Conservation (phyloP, 2,113 vertebrate species). For the Salminus brasiliensis region DNA sequence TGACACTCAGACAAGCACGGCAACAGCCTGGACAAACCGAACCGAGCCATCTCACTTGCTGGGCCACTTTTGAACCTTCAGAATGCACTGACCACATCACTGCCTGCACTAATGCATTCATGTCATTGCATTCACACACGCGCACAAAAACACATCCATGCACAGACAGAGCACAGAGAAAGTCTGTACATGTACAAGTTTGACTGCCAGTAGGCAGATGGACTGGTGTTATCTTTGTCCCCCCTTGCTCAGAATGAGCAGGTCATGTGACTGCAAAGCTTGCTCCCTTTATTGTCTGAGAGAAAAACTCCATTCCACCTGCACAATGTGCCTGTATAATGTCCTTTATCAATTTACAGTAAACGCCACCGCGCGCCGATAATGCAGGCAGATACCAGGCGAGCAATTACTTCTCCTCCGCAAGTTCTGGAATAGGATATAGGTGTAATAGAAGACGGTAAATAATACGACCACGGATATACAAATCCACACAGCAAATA, state of each 20-base stretch:
- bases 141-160: too few relatives aligned
- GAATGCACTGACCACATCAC: slow-evolving; percentile 10
- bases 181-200: slow-evolving; percentile 33
- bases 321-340: slow-evolving; percentile 74
- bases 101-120: not conserved
- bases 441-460: slow-evolving; percentile 65
- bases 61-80: not conserved
- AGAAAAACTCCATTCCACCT: slow-evolving; percentile 41
- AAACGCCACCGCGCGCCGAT: slow-evolving; percentile 72
- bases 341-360: slow-evolving; percentile 77
- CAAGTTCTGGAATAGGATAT: slow-evolving; percentile 65
- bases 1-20: slow-evolving; percentile 30
- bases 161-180: slow-evolving; percentile 10
- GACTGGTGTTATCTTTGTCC: slow-evolving; percentile 45
- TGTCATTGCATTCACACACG: too few relatives aligned
- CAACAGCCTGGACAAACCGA: slow-evolving; percentile 18
- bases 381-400: slow-evolving; percentile 73
- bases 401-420: slow-evolving; percentile 73
- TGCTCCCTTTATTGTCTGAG: slow-evolving; percentile 48
- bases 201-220: slow-evolving; percentile 48
- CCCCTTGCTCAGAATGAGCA: slow-evolving; percentile 32
- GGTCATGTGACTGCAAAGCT: slow-evolving; percentile 47
- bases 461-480: slow-evolving; percentile 61
- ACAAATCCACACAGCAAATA: slow-evolving; percentile 60
- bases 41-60: not conserved